phyloP scores from a whole-genome alignment of 2,113 vertebrate species.

The Passer montanus region DNA sequence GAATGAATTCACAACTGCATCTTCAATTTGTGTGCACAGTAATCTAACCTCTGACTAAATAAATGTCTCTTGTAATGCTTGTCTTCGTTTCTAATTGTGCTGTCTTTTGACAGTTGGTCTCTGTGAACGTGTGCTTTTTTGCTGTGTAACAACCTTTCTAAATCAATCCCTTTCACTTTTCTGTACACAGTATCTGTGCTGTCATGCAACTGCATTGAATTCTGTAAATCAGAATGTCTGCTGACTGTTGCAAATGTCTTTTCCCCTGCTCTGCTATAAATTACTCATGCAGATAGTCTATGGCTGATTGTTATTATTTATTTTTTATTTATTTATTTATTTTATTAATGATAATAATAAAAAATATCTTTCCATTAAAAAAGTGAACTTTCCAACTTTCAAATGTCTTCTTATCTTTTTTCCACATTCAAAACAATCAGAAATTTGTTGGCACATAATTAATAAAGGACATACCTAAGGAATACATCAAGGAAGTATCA shows the following conservation, averaged over 20 bases:
- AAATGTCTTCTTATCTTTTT: neutral
- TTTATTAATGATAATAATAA: neutral
- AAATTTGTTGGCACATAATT: neutral
- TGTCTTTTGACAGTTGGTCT: neutral
- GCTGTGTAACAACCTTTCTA: neutral
- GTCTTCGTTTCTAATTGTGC: neutral
- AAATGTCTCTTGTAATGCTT: slow-evolving; percentile 7
- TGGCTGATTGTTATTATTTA: neutral
- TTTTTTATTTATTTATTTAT: neutral
- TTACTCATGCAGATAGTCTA: neutral
- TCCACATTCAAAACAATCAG: neutral
- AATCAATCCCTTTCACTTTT: neutral
- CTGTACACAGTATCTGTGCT: neutral
- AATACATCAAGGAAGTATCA: neutral
- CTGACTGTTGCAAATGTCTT: neutral
- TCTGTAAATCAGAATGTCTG: neutral
- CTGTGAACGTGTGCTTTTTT: neutral
- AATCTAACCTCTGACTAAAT: slow-evolving; percentile 34
- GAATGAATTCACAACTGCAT: neutral
- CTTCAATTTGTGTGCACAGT: neutral
- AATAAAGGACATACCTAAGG: neutral
- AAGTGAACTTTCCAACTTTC: neutral
- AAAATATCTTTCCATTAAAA: neutral
- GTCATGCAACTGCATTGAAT: neutral
- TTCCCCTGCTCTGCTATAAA: neutral